Evolutionary conservation across 1,140 invertebrate genomes (phyloP), one percentile per base, ranked within the genome.

Genomic region (Akabosia matsudoensis): DNA sequence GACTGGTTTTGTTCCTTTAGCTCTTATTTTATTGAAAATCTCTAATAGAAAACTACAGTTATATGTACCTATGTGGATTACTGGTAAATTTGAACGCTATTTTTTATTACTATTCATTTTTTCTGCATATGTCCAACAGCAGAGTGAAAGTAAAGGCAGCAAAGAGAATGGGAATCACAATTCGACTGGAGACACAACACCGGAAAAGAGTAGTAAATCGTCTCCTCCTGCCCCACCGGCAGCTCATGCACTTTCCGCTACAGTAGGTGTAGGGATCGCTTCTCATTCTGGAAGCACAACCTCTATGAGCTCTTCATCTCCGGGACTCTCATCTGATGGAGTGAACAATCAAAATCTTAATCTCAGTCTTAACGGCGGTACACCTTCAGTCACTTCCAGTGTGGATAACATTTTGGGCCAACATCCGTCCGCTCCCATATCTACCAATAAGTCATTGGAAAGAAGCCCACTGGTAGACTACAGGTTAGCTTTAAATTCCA

Each of bases 401-500:
- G 70, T 34, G 37, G 76, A 77, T 56, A 74, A 70, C 70, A 52
- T 77, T 77, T 34, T 77, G 61, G 78, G 73, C 76, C 77, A 78
- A 70, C 73, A 76, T 78, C 75, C 78, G 76, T 80, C 79, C 76
- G 71, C 71, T 34, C 56, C 70, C 30, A 30, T n/a, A 7, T 26
- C 33, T 33, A 34, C 51, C 31, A 52, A 75, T 33, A 76, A 77
- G 71, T 64, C 76, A 16, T 45, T 75, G 33, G 79, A 78, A 13
- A 54, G 77, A 70, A 80, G 74, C 67, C 77, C 75, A 28, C 56
- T 80, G 54, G 72, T 80, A 1, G 79, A 80, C 71, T 80, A 80
- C 74, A 78, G 79, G 79, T 80, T 74, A n/a, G n/a, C 24, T 45
- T 72, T 37, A 45, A n/a, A 13, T 70, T 70, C 33, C 67, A 28